Conservation (phyloP, 2,113 vertebrate genomes). For the Phrynosoma blainvillii region DNA sequence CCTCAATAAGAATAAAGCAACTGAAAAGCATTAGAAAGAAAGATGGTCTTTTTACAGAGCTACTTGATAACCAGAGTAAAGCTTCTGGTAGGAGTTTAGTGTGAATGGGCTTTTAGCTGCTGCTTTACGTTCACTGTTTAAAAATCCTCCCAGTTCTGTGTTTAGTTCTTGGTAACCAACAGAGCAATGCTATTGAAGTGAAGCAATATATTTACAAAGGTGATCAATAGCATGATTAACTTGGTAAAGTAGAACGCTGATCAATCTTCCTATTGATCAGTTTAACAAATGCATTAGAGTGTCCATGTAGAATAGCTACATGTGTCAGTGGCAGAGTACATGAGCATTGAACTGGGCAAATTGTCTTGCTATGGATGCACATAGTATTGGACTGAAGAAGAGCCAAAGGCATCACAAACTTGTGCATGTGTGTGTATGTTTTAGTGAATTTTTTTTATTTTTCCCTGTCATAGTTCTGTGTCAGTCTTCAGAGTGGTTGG, state of each 20-base stretch:
- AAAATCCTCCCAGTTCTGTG: conserved; percentile 23
- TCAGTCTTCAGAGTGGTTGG: neutral
- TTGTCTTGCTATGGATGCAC: conserved; percentile 49
- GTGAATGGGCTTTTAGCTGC: conserved; percentile 57
- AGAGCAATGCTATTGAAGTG: neutral
- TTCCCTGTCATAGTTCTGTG: neutral
- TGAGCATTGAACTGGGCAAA: conserved; percentile 53
- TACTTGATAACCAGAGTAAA: neutral
- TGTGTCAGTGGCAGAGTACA: conserved; percentile 51
- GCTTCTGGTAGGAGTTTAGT: conserved; percentile 39
- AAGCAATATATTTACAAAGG: conserved; percentile 61
- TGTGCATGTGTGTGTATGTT: neutral
- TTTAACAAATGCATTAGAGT: conserved; percentile 68
- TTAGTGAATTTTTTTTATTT: conserved; percentile 7
- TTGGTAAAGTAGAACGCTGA: conserved; percentile 62
- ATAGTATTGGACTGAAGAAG: conserved; percentile 29
- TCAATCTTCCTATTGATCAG: conserved; percentile 80
- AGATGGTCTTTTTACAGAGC: neutral
- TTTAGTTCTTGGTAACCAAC: neutral
- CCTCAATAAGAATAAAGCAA: neutral
- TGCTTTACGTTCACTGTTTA: conserved; percentile 66
- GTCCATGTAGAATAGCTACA: conserved; percentile 41
- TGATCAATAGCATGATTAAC: conserved; percentile 79
- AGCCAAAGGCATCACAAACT: conserved; percentile 47
- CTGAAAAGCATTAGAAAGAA: neutral